phyloP scores from a whole-genome alignment of 2,113 vertebrate genomes.

The Dromiciops gliroides region DNA sequence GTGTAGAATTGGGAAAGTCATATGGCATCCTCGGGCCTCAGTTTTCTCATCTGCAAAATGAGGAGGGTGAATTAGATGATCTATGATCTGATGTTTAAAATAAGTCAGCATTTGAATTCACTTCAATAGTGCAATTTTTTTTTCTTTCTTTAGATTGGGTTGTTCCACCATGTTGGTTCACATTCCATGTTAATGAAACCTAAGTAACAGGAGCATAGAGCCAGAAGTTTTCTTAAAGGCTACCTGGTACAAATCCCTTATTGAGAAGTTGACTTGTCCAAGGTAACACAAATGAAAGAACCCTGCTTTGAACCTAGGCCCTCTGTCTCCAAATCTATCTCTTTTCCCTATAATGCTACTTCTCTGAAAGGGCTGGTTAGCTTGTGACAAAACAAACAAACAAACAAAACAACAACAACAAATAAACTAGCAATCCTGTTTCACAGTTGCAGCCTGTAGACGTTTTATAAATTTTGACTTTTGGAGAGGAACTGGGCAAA shows the following conservation, averaged over 20 bases:
- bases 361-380: neutral
- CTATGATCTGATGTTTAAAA: neutral
- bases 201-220: neutral
- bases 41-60: neutral
- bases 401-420: too few relatives aligned
- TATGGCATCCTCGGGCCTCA: neutral
- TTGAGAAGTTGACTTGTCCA: slow-evolving; percentile 11
- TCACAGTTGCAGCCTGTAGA: neutral
- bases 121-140: neutral
- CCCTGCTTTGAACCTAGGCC: neutral
- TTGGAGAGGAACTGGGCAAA: neutral
- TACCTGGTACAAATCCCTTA: neutral
- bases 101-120: neutral
- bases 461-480: neutral
- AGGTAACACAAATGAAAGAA: neutral
- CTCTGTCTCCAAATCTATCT: neutral
- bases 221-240: neutral
- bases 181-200: neutral
- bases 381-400: neutral
- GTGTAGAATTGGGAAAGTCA: neutral
- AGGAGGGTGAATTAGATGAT: neutral
- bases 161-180: neutral
- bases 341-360: neutral
- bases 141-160: neutral
- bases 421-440: neutral